Base-by-base conservation (phyloP, 2,113 vertebrate species). In the Limnothrissa miodon region DNA sequence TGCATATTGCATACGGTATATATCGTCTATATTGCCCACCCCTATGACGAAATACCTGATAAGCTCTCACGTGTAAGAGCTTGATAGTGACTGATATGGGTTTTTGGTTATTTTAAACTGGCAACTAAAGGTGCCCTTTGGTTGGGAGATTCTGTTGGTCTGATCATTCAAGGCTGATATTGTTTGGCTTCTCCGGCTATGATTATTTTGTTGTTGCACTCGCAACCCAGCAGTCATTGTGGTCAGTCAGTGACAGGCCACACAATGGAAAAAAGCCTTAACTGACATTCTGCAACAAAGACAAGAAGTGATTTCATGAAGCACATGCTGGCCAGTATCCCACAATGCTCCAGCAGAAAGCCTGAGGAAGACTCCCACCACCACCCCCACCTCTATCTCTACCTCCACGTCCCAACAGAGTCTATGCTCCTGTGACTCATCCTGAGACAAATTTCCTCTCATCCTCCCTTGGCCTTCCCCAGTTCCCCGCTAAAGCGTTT, bases 401-500 rank as follows among this genome's bases (percentile, higher is more conserved):
- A 33, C 62, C 62, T 29, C 2, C 29, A 29, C 13, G 29, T 10
- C 62, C 33, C 62, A 70, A 42, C 11, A 81, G 82, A 59, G 84
- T 21, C 62, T 82, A 79, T 66, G 39, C 62, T 48, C 85, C 42
- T 36, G 81, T 83, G 44, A 83, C 86, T 89, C 81, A 78, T 87
- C 82, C 87, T 25, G 48, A 44, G 86, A 45, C 23, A 25, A 45
- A 83, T 79, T 66, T 66, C 59, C 59, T 66, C 25, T 33, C 6
- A 33, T 66, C 59, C 25, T 33, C 59, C 25, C 10, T 8, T 21
- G 1, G 21, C n/a, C 56, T 21, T 25, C 33, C 66, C 11, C 66
- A 15, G 29, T 13, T 5, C 66, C 29, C 29, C 2, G 48, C 19
- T 56, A 23, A 56, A 56, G 51, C 51, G 51, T 74, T 74, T 74